Percentiles rank a stretch among this genome's conserved stretches.
Conservation (phyloP, 2,113 vertebrate species). For the Patagioenas fasciata region DNA sequence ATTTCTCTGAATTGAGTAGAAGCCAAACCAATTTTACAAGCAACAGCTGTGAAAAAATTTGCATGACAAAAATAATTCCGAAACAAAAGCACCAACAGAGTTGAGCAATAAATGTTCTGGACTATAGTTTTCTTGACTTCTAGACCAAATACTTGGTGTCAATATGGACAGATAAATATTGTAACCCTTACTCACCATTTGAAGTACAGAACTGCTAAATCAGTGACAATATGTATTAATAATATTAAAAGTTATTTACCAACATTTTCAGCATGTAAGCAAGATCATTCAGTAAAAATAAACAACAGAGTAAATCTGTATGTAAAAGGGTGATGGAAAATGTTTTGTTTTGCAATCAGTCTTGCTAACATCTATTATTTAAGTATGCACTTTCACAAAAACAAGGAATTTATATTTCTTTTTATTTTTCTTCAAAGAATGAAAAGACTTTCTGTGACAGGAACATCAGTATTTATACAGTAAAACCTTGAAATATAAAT, state of each 20-base stretch:
- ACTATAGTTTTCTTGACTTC: not conserved
- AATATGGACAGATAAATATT: not conserved
- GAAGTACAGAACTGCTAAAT: not conserved
- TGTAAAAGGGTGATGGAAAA: not conserved
- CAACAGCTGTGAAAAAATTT: constrained; percentile 26
- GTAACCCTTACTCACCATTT: not conserved
- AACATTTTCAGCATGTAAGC: not conserved
- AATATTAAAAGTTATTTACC: not conserved
- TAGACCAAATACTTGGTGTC: not conserved
- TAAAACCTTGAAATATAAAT: not conserved
- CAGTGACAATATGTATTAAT: not conserved
- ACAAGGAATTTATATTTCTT: not conserved
- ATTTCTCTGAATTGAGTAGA: not conserved
- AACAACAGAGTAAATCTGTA: not conserved
- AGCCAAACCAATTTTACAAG: constrained; percentile 1
- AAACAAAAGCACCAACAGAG: not conserved
- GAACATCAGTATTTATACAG: not conserved
- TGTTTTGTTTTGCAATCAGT: not conserved
- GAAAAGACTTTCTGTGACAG: not conserved
- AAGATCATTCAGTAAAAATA: not conserved
- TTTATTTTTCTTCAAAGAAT: not conserved
- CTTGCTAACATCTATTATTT: not conserved
- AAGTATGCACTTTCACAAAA: not conserved
- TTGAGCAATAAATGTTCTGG: not conserved
- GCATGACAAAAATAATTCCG: not conserved